Percentiles rank a stretch among this genome's conserved stretches.
phyloP scores from a whole-genome alignment of 2,113 vertebrate genomes.

The Smithornis capensis region DNA sequence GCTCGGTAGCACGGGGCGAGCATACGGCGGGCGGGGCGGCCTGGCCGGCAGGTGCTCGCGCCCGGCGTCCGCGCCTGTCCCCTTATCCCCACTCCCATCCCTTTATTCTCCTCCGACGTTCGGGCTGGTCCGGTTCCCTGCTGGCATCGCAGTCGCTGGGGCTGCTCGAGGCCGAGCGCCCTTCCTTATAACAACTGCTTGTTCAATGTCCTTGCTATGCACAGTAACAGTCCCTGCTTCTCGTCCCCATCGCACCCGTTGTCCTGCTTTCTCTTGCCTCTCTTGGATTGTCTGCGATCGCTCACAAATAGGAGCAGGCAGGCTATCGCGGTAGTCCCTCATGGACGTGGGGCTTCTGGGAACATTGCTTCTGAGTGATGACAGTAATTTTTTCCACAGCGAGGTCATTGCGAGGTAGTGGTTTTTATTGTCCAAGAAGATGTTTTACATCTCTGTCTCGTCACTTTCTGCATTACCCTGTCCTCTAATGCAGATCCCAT shows the following conservation, averaged over 20 bases:
- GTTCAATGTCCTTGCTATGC: fast-evolving
- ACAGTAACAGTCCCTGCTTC: fast-evolving
- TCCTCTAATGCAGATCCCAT: fast-evolving
- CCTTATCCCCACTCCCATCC: not conserved
- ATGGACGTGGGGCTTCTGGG: fast-evolving
- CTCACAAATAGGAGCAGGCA: not conserved
- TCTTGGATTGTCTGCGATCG: fast-evolving
- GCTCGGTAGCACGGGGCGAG: not conserved
- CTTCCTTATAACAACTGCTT: fast-evolving
- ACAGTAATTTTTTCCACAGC: fast-evolving
- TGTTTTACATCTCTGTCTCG: not conserved
- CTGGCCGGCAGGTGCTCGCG: too few relatives aligned
- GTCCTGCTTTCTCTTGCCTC: too few relatives aligned
- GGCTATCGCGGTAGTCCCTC: fast-evolving
- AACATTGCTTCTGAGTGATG: fast-evolving
- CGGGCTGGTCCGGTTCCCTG: not conserved
- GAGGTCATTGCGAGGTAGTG: not conserved
- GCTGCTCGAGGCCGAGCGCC: fast-evolving
- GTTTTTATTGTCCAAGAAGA: not conserved
- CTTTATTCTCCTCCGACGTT: too few relatives aligned
- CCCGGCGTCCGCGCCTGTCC: fast-evolving
- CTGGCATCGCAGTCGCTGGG: too few relatives aligned
- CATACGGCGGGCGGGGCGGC: too few relatives aligned
- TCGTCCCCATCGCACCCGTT: fast-evolving
- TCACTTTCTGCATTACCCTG: not conserved